phyloP scores from a whole-genome alignment of 2,797 vertebrate species.

The Sardinella longiceps region DNA sequence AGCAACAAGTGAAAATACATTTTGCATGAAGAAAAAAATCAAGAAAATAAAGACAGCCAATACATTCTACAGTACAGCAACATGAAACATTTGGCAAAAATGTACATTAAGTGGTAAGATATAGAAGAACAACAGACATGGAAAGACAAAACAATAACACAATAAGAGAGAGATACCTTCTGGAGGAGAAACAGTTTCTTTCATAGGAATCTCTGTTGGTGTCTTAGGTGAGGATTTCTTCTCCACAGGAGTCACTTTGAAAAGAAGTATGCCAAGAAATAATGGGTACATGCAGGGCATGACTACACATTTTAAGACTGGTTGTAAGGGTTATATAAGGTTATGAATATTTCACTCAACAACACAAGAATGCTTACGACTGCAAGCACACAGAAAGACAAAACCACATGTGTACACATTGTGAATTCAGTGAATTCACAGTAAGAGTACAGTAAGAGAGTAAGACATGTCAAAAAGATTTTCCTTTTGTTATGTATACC shows the following conservation, averaged over 20 bases:
- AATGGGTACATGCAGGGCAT: constrained; percentile 19
- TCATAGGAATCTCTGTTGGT: constrained; percentile 47
- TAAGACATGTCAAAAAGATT: neutral
- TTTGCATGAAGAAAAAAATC: neutral
- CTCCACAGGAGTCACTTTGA: constrained; percentile 66
- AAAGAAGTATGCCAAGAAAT: constrained; percentile 54
- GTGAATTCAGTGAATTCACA: neutral
- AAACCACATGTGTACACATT: neutral
- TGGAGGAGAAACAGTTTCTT: constrained; percentile 72
- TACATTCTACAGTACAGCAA: constrained; percentile 47
- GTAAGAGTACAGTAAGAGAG: neutral
- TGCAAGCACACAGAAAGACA: constrained; percentile 17
- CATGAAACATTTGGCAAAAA: constrained; percentile 27
- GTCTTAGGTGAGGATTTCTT: constrained; percentile 55
- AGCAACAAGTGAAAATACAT: neutral
- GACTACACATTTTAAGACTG: constrained; percentile 10
- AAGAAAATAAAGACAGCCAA: neutral
- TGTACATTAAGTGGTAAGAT: constrained; percentile 20
- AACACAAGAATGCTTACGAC: neutral
- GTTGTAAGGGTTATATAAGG: neutral
- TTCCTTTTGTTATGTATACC: constrained; percentile 2
- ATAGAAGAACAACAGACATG: neutral
- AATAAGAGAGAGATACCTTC: constrained; percentile 76
- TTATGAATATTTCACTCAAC: neutral
- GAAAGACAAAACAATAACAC: constrained; percentile 1